Evolutionary conservation across 2,797 vertebrate genomes (phyloP).

Genomic region (Gadopsis marmoratus): DNA sequence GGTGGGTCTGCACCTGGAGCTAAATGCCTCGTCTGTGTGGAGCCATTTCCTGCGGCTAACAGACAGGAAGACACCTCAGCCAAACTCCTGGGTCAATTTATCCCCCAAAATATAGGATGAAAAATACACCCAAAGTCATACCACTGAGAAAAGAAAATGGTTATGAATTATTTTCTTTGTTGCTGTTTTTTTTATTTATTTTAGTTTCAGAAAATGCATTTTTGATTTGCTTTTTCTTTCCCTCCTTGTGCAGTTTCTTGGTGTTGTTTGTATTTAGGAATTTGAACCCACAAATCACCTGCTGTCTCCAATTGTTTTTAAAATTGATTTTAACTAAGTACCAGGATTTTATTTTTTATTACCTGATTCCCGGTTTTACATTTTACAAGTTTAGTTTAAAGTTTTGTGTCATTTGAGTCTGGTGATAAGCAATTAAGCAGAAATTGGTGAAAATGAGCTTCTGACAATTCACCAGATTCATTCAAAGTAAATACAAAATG

Average conservation of each 20-base stretch:
- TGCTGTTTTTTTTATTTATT: neutral
- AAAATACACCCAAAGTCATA: slow-evolving; percentile 58
- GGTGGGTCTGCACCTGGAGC: slow-evolving; percentile 85
- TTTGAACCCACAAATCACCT: neutral
- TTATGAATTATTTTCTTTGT: neutral
- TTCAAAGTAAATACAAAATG: neutral
- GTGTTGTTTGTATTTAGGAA: neutral
- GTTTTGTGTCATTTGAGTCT: neutral
- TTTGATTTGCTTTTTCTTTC: neutral
- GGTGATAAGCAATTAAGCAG: neutral
- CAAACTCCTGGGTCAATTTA: slow-evolving; percentile 74
- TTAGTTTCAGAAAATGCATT: neutral
- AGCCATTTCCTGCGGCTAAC: slow-evolving; percentile 80
- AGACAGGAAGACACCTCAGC: slow-evolving; percentile 81
- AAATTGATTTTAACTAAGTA: neutral
- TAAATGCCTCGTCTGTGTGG: slow-evolving; percentile 85
- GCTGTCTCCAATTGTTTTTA: neutral
- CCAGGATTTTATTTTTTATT: neutral
- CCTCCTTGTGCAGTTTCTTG: neutral
- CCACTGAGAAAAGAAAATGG: slow-evolving; percentile 3
- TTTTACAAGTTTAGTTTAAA: neutral
- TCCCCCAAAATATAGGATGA: slow-evolving; percentile 48
- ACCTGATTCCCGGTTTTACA: neutral
- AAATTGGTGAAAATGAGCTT: neutral
- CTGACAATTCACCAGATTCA: neutral